phyloP scores from a whole-genome alignment of 1,140 invertebrate genomes.

The Semibalanus balanoides region DNA sequence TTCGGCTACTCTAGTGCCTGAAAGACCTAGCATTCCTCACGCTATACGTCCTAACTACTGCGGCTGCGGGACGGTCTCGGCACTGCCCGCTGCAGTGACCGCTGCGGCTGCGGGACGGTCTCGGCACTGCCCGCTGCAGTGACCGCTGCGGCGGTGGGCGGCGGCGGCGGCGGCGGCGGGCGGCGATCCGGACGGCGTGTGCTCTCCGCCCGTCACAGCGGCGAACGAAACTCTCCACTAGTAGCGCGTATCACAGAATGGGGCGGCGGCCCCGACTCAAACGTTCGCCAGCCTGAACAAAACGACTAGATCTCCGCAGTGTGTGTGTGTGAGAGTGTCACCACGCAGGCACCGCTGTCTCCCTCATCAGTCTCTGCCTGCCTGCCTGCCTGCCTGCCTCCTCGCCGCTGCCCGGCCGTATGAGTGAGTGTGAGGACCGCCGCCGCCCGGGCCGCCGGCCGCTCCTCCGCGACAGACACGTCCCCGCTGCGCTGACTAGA shows the following conservation, averaged over 20 bases:
- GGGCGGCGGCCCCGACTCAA: background rate
- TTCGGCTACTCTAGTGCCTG: background rate
- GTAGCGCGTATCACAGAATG: background rate
- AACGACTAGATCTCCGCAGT: background rate
- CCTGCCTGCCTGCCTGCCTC: no score
- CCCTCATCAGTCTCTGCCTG: no score
- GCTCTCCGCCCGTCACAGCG: background rate
- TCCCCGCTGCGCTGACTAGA: background rate
- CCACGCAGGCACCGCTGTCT: background rate
- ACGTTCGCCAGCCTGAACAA: background rate
- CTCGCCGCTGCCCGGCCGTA: no score
- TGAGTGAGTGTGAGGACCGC: background rate
- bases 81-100: no score
- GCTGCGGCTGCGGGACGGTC: no score
- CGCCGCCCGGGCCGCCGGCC: no score
- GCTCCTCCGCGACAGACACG: background rate
- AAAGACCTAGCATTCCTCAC: background rate
- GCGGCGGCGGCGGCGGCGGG: no score
- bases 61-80: no score
- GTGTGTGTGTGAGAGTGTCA: background rate
- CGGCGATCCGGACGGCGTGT: background rate
- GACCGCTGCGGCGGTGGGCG: no score
- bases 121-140: no score
- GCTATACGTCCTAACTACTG: background rate
- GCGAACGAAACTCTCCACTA: background rate